Conservation (phyloP, 2,888 invertebrate genomes). For the Chloroclysta siterata region DNA sequence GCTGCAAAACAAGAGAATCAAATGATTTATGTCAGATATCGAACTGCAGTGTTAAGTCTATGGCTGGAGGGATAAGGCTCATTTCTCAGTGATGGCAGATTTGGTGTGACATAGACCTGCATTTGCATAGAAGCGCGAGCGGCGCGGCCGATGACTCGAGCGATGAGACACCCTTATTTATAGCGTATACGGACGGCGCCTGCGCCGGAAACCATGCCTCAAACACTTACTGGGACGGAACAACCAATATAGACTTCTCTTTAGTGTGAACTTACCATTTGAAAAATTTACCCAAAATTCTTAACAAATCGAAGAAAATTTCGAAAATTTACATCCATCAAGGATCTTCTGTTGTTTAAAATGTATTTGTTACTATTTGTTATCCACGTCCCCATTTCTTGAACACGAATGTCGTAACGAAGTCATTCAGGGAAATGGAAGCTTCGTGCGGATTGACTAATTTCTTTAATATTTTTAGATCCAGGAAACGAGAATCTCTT, state of each 20-base stretch:
- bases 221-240: conserved; percentile 70
- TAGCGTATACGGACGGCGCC: conserved; percentile 66
- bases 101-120: conserved; percentile 14
- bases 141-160: conserved; percentile 78
- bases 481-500: background rate
- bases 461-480: conserved; percentile 13
- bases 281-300: background rate
- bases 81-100: conserved; percentile 3
- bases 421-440: conserved; percentile 3
- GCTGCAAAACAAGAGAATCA: background rate
- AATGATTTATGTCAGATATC: background rate
- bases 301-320: background rate
- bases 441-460: conserved; percentile 21
- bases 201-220: conserved; percentile 79
- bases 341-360: background rate
- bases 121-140: conserved; percentile 43
- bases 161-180: conserved; percentile 82
- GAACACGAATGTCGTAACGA: conserved; percentile 6
- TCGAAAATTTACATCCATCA: background rate
- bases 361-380: background rate
- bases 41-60: background rate
- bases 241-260: conserved; percentile 51
- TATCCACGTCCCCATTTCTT: background rate
- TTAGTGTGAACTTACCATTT: conserved; percentile 16
- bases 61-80: background rate